Conservation (phyloP, 1,140 invertebrate genomes). For the Gyrodactylus bullatarudis region DNA sequence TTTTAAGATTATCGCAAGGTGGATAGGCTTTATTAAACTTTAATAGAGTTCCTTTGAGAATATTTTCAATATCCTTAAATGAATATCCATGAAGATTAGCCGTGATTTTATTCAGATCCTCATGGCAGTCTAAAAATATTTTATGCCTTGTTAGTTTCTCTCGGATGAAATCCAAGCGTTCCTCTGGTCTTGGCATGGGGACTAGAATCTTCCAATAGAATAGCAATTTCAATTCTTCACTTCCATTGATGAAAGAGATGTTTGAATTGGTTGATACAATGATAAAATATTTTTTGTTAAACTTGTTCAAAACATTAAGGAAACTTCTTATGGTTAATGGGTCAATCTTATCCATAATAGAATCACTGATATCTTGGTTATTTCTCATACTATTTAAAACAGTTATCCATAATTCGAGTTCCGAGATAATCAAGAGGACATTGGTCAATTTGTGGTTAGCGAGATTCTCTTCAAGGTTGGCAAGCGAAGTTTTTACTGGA, state of each 20-base stretch:
- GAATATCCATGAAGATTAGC: slow-evolving; percentile 1
- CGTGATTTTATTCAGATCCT: not conserved
- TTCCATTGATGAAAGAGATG: not conserved
- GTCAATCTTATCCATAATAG: not conserved
- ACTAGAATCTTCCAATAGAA: not conserved
- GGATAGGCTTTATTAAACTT: too few species aligned
- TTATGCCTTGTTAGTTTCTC: not conserved
- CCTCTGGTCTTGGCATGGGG: not conserved
- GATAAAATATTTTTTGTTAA: not conserved
- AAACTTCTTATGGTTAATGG: not conserved
- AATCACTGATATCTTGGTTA: not conserved
- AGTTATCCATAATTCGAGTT: not conserved
- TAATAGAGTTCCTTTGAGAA: not conserved
- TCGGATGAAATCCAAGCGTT: not conserved
- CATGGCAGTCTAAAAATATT: not conserved
- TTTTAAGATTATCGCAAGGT: too few species aligned
- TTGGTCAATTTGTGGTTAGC: not conserved
- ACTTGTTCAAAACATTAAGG: not conserved
- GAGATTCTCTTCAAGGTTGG: not conserved
- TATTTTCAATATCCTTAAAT: not conserved
- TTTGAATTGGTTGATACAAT: not conserved
- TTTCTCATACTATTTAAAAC: not conserved
- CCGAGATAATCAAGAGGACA: not conserved
- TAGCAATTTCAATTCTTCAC: not conserved
- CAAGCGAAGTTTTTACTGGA: not conserved